Evolutionary conservation across 2,797 vertebrate species (phyloP), one percentile per base, ranked within the genome.

Genomic region (Oophaga sylvatica): DNA sequence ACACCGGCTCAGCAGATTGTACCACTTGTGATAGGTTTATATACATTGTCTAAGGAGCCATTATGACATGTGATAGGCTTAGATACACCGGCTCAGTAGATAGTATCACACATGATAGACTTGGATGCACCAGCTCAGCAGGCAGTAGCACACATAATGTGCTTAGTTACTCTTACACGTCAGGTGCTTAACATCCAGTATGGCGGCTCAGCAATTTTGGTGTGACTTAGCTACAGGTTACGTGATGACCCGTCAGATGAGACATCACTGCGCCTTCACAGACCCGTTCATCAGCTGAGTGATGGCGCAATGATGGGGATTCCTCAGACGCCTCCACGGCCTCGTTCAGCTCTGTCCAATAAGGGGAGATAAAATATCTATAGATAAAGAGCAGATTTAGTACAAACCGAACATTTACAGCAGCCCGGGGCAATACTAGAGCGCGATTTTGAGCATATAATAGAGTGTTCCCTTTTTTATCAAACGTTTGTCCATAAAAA

Each of bases 401-500:
- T 95, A 95, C 94, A 95, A 95, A 96, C 93, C 91, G 95, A 95
- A 93, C 95, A 86, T 95, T 96, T 95, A 95, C 92, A 91, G 94
- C 94, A 94, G 95, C 95, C 95, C 94, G 93, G 94, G 95, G 95
- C 95, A 92, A 94, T 95, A 93, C 94, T 93, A 95, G 93, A 93
- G 93, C 92, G 68, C 93, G 93, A 92, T 70, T 91, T 90, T 92
- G 91, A 91, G 93, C 93, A 90, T 93, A 94, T 95, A 94, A 95
- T 94, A 92, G 94, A 91, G 90, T 90, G 89, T 92, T 94, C 94
- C 94, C 92, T 92, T 94, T 93, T 92, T 93, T 94, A 95, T 95
- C 94, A 94, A 94, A 94, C 94, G 94, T 95, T 95, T 95, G 95
- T 95, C 95, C 94, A 94, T 93, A 94, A 96, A 94, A 96, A 95